phyloP scores from a whole-genome alignment of 92 coral and sea anemone genomes.

The Palythoa heliodiscus region DNA sequence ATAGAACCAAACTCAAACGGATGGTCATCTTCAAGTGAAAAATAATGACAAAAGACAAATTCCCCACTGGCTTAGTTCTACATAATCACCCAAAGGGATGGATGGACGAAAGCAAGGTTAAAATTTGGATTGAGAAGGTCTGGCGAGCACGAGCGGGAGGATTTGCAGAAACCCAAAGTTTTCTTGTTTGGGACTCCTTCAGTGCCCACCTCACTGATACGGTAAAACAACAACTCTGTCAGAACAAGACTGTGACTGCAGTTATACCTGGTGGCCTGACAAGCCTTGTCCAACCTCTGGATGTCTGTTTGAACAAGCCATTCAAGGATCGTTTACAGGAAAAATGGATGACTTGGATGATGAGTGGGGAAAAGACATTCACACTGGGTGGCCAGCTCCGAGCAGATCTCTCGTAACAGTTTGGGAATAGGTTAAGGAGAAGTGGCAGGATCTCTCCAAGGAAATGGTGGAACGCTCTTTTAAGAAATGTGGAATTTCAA shows the following conservation, averaged over 20 bases:
- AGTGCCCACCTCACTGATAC: conserved; percentile 26
- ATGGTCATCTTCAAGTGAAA: too few species aligned
- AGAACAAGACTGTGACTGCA: conserved; percentile 42
- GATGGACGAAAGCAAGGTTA: too few species aligned
- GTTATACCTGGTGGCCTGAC: conserved; percentile 52
- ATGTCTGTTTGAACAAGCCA: conserved; percentile 49
- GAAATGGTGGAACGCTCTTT: conserved; percentile 29
- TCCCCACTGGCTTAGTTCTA: too few species aligned
- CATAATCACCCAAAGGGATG: too few species aligned
- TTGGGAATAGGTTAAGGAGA: conserved; percentile 44
- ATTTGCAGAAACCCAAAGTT: too few species aligned
- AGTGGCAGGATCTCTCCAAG: conserved; percentile 36
- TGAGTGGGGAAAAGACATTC: conserved; percentile 52
- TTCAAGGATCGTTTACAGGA: conserved; percentile 50
- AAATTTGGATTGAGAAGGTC: too few species aligned
- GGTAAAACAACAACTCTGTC: conserved; percentile 10
- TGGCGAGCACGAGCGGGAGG: too few species aligned
- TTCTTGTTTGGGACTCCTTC: conserved; percentile 14
- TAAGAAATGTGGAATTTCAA: too few species aligned
- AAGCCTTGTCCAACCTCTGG: conserved; percentile 47
- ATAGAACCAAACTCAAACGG: too few species aligned
- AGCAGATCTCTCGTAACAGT: conserved; percentile 54
- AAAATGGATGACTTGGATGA: conserved; percentile 50
- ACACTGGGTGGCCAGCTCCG: conserved; percentile 42
- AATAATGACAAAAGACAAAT: too few species aligned